These are phyloP conservation scores for Pseudomyrmex gracilis DNA, from an alignment of 1,140 invertebrate species.

Conservation along the genomic window DNA sequence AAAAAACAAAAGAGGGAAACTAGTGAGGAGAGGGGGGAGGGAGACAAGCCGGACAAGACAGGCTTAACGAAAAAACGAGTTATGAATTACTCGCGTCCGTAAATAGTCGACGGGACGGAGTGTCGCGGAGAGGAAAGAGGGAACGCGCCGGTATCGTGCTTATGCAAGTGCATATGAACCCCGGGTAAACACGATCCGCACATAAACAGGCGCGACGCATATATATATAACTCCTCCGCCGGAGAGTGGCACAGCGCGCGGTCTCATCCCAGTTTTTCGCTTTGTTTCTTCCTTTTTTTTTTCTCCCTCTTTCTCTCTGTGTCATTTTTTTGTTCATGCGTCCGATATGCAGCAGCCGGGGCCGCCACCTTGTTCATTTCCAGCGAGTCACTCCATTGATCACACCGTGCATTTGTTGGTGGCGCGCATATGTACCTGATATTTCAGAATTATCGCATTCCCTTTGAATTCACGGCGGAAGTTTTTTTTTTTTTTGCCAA, in stretches of 20 bases:
- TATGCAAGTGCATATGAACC: slow-evolving; percentile 52
- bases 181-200: slow-evolving; percentile 51
- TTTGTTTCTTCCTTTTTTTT: background rate
- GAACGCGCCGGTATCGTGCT: slow-evolving; percentile 21
- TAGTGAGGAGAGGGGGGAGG: too few relatives aligned
- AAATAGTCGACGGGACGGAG: slow-evolving; percentile 37
- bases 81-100: slow-evolving; percentile 56
- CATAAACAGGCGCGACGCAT: slow-evolving; percentile 22
- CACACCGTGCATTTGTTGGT: slow-evolving; percentile 13
- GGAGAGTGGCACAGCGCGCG: background rate
- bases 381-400: slow-evolving; percentile 50
- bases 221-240: slow-evolving; percentile 18
- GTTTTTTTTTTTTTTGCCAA: background rate
- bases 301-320: background rate
- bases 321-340: slow-evolving; percentile 41
- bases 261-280: slow-evolving; percentile 44
- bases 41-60: slow-evolving; percentile 14
- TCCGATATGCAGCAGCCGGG: slow-evolving; percentile 33
- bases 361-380: slow-evolving; percentile 50
- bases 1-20: background rate
- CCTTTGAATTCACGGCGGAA: background rate
- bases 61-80: slow-evolving; percentile 53
- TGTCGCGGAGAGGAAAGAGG: background rate
- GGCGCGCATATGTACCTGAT: background rate
- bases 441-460: slow-evolving; percentile 46